Conservation (phyloP, 1,140 invertebrate species). For the Phymastichus coffea region DNA sequence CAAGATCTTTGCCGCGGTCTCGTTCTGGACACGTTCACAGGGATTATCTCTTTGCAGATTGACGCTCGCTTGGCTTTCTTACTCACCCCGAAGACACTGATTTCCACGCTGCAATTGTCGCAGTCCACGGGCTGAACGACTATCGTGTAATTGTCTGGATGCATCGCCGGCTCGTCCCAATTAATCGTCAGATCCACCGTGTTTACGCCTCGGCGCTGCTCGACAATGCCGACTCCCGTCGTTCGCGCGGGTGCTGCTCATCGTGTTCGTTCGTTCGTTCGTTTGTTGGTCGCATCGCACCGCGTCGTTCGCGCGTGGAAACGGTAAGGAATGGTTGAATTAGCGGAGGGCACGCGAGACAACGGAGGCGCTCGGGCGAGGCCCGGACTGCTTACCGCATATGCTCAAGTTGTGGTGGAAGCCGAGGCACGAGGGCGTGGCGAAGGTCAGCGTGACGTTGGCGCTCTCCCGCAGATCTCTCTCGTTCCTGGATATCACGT, state of each 20-base stretch:
- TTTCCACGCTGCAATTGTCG: neutral
- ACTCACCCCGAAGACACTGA: slow-evolving; percentile 42
- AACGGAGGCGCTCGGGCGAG: too few species aligned
- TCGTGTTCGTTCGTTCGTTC: too few species aligned
- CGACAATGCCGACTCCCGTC: slow-evolving; percentile 28
- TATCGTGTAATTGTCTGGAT: slow-evolving; percentile 51
- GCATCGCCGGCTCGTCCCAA: slow-evolving; percentile 45
- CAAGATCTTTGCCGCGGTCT: slow-evolving; percentile 20
- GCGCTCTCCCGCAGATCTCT: slow-evolving; percentile 27
- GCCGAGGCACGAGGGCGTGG: slow-evolving; percentile 46
- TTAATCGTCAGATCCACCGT: slow-evolving; percentile 40
- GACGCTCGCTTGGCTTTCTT: neutral
- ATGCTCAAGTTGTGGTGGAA: slow-evolving; percentile 40
- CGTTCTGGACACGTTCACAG: slow-evolving; percentile 36
- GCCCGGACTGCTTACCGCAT: slow-evolving; percentile 52
- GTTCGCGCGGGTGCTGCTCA: slow-evolving; percentile 44
- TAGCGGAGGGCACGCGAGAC: too few species aligned
- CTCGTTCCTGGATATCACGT: slow-evolving; percentile 33
- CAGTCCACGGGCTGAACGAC: neutral
- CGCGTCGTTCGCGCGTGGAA: too few species aligned
- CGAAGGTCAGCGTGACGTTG: slow-evolving; percentile 31
- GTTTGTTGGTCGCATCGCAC: too few species aligned
- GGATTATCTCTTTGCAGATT: neutral
- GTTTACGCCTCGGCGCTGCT: neutral
- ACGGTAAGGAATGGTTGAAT: too few species aligned